Evolutionary conservation across 2,113 vertebrate genomes (phyloP).

Genomic region (Mohoua ochrocephala): DNA sequence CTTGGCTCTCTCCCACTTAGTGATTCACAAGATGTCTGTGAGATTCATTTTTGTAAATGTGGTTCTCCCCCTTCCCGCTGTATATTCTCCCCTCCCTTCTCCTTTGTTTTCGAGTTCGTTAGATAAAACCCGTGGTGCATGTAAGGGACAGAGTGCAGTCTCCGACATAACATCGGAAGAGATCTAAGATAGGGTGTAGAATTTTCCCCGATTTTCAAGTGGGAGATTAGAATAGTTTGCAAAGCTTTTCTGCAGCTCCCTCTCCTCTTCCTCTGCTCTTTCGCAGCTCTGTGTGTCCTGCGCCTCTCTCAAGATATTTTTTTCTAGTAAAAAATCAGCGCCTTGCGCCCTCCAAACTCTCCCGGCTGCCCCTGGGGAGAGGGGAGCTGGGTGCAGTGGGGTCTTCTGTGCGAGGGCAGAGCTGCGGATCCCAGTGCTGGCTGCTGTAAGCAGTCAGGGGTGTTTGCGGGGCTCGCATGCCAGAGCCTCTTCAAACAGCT

Average conservation of each 20-base stretch:
- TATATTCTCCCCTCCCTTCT: not conserved
- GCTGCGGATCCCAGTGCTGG: not conserved
- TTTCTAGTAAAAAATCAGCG: not conserved
- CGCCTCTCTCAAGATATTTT: not conserved
- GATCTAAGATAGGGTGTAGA: not conserved
- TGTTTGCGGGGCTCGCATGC: constrained; percentile 62
- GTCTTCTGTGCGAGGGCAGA: not conserved
- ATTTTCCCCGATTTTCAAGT: not conserved
- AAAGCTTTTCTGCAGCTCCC: not conserved
- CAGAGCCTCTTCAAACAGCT: constrained; percentile 73
- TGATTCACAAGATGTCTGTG: constrained; percentile 66
- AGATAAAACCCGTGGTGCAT: not conserved
- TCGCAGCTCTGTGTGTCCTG: not conserved
- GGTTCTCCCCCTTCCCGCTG: not conserved
- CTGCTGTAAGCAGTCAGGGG: constrained; percentile 33
- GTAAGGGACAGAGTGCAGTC: not conserved
- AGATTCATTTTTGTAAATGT: constrained; percentile 57
- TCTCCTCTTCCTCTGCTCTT: not conserved
- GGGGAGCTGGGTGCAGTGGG: not conserved
- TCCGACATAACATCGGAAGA: rapidly evolving
- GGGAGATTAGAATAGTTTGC: not conserved
- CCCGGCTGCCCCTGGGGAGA: not conserved
- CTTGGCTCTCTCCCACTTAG: constrained; percentile 45
- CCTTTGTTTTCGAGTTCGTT: not conserved
- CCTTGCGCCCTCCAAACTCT: not conserved